Conservation (phyloP, 2,888 invertebrate species). For the Drosophila koepferae region DNA sequence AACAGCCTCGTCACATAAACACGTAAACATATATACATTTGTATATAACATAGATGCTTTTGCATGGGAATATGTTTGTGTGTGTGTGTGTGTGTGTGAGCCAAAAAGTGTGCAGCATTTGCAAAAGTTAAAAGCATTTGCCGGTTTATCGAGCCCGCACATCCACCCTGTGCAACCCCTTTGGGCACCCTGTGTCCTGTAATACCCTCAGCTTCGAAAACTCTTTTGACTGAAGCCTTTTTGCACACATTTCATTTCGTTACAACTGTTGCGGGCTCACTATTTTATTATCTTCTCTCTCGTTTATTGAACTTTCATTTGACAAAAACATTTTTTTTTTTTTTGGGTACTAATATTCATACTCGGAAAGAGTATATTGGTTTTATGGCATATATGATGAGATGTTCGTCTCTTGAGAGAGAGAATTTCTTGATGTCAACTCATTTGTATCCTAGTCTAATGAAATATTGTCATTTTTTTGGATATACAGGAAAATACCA, state of each 20-base stretch:
- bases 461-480: too few relatives aligned
- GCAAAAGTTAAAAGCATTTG: slow-evolving; percentile 75
- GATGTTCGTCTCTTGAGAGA: too few relatives aligned
- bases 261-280: slow-evolving; percentile 39
- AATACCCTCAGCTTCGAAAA: slow-evolving; percentile 9
- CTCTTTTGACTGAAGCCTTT: slow-evolving; percentile 42
- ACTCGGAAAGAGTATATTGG: background rate
- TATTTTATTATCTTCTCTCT: slow-evolving; percentile 33
- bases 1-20: slow-evolving; percentile 50
- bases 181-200: background rate
- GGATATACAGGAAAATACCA: too few relatives aligned
- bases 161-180: background rate
- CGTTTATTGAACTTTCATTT: slow-evolving; percentile 21
- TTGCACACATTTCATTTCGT: slow-evolving; percentile 44
- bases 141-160: slow-evolving; percentile 46
- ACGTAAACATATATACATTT: slow-evolving; percentile 5
- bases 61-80: slow-evolving; percentile 5
- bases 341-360: background rate
- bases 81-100: background rate
- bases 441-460: too few relatives aligned
- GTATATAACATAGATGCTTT: background rate
- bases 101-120: slow-evolving; percentile 70
- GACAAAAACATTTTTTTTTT: background rate
- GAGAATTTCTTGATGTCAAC: too few relatives aligned
- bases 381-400: too few relatives aligned